phyloP scores from a whole-genome alignment of 2,888 invertebrate species.

The Antheraea yamamai region DNA sequence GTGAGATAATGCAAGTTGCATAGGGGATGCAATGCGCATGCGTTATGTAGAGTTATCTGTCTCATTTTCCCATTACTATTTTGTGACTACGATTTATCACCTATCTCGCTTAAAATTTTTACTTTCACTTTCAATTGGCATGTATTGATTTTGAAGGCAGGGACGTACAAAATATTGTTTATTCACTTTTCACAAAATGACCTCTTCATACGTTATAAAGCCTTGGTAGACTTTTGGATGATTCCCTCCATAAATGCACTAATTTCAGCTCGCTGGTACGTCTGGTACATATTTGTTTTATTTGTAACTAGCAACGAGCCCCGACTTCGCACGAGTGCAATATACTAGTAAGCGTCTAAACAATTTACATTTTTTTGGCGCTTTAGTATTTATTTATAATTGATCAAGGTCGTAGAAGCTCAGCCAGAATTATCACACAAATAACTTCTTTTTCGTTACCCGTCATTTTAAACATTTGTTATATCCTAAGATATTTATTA shows the following conservation, averaged over 20 bases:
- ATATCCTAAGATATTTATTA: too few species aligned
- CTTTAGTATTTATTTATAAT: too few species aligned
- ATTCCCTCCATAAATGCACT: background rate
- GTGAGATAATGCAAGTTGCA: slow-evolving; percentile 1
- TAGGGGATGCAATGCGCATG: background rate
- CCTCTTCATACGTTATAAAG: background rate
- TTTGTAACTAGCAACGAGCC: too few species aligned
- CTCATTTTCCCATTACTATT: background rate
- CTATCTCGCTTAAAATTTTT: background rate
- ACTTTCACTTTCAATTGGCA: background rate
- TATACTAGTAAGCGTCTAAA: too few species aligned
- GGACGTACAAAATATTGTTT: background rate
- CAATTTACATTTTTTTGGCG: too few species aligned
- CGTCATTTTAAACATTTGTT: too few species aligned
- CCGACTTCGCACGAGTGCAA: background rate
- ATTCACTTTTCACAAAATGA: background rate
- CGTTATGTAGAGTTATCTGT: background rate
- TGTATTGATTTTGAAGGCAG: background rate
- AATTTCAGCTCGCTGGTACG: background rate
- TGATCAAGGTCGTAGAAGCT: too few species aligned
- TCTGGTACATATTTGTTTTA: background rate
- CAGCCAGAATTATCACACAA: too few species aligned
- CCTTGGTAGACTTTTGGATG: background rate
- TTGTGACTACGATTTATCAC: background rate
- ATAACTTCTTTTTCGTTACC: too few species aligned